phyloP scores from a whole-genome alignment of 2,113 vertebrate species.

The Apaloderma vittatum region DNA sequence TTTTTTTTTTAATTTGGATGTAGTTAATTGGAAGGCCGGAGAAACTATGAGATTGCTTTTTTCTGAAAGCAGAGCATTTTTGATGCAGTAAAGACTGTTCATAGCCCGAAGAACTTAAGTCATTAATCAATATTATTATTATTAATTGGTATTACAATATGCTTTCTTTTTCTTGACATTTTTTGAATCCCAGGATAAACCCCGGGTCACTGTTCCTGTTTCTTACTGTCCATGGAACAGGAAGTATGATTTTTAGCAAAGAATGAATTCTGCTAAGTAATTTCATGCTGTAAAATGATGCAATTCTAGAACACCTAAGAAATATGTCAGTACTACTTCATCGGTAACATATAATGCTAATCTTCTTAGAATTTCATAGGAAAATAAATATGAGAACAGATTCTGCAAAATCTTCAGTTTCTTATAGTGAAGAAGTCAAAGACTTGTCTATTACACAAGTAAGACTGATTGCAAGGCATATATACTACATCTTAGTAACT shows the following conservation, averaged over 20 bases:
- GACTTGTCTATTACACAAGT: neutral
- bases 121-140: neutral
- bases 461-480: neutral
- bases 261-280: neutral
- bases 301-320: neutral
- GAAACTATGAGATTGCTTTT: too few species aligned
- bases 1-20: too few species aligned
- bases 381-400: neutral
- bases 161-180: neutral
- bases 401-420: neutral
- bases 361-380: neutral
- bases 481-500: neutral
- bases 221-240: neutral
- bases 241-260: neutral
- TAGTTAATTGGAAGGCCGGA: neutral
- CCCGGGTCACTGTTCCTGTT: neutral
- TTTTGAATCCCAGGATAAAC: neutral
- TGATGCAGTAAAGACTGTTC: neutral
- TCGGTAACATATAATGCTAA: neutral
- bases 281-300: neutral
- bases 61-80: neutral
- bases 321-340: neutral
- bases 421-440: neutral
- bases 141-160: neutral
- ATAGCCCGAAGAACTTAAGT: neutral